Conservation (phyloP, 2,113 vertebrate species). For the Monarcha castaneiventris region DNA sequence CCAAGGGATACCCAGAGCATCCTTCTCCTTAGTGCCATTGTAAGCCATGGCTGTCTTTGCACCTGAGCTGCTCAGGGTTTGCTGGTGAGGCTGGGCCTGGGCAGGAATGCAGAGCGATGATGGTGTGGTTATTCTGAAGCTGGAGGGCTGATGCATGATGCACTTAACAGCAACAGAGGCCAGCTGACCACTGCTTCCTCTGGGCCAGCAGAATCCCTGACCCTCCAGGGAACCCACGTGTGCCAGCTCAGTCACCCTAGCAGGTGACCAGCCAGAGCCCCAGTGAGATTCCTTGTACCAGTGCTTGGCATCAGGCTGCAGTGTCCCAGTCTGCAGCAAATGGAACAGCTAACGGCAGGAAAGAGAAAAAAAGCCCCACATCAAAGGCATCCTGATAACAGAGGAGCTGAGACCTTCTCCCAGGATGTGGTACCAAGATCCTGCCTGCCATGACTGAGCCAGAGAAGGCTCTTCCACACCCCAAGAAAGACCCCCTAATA, state of each 20-base stretch:
- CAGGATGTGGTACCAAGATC: neutral
- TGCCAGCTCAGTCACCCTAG: neutral
- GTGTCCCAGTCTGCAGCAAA: neutral
- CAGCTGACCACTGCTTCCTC: neutral
- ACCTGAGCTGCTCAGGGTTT: neutral
- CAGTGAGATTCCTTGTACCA: neutral
- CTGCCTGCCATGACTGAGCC: neutral
- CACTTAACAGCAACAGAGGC: neutral
- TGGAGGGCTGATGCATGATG: neutral
- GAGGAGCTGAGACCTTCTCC: neutral
- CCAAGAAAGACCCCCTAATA: neutral
- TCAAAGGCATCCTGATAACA: neutral
- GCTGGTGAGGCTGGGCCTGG: neutral
- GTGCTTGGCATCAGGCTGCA: rapidly evolving
- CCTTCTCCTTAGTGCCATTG: neutral
- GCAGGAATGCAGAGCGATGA: neutral
- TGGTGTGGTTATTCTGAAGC: rapidly evolving
- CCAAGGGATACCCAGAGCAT: neutral
- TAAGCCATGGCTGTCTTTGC: neutral
- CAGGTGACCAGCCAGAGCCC: neutral
- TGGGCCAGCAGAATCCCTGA: neutral
- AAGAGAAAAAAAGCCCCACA: neutral
- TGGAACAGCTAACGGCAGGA: neutral
- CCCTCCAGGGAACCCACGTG: rapidly evolving
- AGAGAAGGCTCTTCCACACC: neutral